A percentile compares a stretch with the other conserved stretches of the same genome.
These are phyloP conservation scores for Philaenus spumarius DNA, from an alignment of 1,140 invertebrate genomes.

Conservation along the genomic window DNA sequence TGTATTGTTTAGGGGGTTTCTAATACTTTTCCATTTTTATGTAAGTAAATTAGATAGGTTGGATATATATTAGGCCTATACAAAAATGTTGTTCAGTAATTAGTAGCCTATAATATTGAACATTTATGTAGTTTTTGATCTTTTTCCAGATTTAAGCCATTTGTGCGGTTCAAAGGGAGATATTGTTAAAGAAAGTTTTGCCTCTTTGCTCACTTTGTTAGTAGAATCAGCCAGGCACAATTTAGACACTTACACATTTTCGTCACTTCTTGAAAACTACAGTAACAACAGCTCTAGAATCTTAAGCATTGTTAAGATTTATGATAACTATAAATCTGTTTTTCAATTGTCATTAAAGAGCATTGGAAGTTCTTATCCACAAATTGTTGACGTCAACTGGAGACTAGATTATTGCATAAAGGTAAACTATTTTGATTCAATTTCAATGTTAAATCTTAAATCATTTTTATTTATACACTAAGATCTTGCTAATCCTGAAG, in stretches of 20 bases:
- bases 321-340: not conserved
- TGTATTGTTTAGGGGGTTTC: no score
- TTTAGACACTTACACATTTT: not conserved
- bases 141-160: not conserved
- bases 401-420: constrained; percentile 10
- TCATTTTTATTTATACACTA: no score
- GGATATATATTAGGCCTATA: no score
- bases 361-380: not conserved
- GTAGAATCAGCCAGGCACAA: constrained; percentile 9
- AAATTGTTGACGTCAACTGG: constrained; percentile 3
- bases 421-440: not conserved
- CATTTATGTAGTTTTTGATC: no score
- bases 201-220: not conserved
- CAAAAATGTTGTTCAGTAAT: no score
- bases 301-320: not conserved
- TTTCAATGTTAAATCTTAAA: no score
- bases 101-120: no score
- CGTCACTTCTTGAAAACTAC: not conserved
- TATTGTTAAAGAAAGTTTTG: constrained; percentile 12
- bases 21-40: no score
- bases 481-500: no score
- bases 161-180: not conserved
- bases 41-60: no score
- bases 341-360: not conserved
- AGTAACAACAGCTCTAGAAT: not conserved